Evolutionary conservation across 2,797 vertebrate species (phyloP).

Genomic region (Sardinella longiceps): DNA sequence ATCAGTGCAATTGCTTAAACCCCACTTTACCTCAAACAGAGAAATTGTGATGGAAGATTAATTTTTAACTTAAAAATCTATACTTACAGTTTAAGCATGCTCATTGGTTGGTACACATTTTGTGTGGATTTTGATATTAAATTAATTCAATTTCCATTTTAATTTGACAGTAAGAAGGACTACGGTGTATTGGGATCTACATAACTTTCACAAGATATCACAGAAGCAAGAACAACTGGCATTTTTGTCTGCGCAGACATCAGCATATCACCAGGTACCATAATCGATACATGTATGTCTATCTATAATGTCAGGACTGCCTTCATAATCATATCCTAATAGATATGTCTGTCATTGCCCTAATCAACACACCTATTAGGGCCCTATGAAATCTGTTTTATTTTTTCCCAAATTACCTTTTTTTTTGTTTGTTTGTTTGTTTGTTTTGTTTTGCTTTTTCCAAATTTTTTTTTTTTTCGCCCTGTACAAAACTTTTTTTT

Average conservation of each 20-base stretch:
- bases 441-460: too few species aligned
- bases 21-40: not conserved
- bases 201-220: not conserved
- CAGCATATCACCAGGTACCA: constrained; percentile 10
- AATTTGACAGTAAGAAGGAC: not conserved
- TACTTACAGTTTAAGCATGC: not conserved
- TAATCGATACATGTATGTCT: too few species aligned
- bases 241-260: constrained; percentile 30
- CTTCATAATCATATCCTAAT: too few species aligned
- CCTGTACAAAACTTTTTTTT: too few species aligned
- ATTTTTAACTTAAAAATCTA: too few species aligned
- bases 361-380: too few species aligned
- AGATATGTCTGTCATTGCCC: too few species aligned
- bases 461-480: too few species aligned
- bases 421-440: too few species aligned
- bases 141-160: not conserved
- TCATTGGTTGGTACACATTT: not conserved
- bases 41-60: not conserved
- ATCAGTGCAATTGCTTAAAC: not conserved
- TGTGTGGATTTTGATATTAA: not conserved
- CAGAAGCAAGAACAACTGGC: constrained; percentile 30
- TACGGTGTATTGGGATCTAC: not conserved
- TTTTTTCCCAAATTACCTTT: too few species aligned
- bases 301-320: too few species aligned
- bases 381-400: too few species aligned